Percentiles rank a stretch among this genome's conserved stretches.
phyloP scores from a whole-genome alignment of 1,140 invertebrate species.

The Ptiloglossa arizonensis region DNA sequence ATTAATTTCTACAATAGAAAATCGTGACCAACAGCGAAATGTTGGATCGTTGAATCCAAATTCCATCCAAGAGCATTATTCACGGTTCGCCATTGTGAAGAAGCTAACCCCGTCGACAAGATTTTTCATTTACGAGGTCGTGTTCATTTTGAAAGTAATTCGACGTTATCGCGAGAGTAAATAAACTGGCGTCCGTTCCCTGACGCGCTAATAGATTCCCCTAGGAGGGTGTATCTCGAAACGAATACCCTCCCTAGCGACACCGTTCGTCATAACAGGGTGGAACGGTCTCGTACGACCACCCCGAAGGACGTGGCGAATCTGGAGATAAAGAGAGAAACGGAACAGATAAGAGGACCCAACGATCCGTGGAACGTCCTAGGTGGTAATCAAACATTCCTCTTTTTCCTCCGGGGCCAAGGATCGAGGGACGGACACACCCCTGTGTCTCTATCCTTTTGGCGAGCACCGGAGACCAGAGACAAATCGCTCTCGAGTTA shows the following conservation, averaged over 20 bases:
- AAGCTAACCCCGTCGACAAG: no score
- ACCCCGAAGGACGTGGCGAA: neutral
- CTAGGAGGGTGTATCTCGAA: slow-evolving; percentile 57
- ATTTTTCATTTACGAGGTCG: neutral
- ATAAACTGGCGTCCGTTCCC: slow-evolving; percentile 48
- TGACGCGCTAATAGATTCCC: slow-evolving; percentile 65
- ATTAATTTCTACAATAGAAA: no score
- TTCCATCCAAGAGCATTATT: no score
- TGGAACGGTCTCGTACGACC: neutral
- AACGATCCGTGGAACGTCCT: slow-evolving; percentile 57
- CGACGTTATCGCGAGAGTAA: slow-evolving; percentile 64
- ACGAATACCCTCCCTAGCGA: slow-evolving; percentile 57
- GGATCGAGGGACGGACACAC: slow-evolving; percentile 49
- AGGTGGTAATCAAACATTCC: slow-evolving; percentile 51
- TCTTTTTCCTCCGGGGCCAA: slow-evolving; percentile 22
- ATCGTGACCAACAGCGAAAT: no score
- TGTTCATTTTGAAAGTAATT: slow-evolving; percentile 49
- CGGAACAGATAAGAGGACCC: slow-evolving; percentile 61
- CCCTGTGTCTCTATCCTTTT: slow-evolving; percentile 72
- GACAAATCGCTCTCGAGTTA: slow-evolving; percentile 61
- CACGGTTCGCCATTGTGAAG: no score
- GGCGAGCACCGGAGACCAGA: slow-evolving; percentile 25
- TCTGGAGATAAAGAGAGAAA: slow-evolving; percentile 59
- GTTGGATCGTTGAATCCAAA: no score
- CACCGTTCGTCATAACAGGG: slow-evolving; percentile 58